Conservation (phyloP, 64 coral and sea anemone species). For the Stylophora pistillata region DNA sequence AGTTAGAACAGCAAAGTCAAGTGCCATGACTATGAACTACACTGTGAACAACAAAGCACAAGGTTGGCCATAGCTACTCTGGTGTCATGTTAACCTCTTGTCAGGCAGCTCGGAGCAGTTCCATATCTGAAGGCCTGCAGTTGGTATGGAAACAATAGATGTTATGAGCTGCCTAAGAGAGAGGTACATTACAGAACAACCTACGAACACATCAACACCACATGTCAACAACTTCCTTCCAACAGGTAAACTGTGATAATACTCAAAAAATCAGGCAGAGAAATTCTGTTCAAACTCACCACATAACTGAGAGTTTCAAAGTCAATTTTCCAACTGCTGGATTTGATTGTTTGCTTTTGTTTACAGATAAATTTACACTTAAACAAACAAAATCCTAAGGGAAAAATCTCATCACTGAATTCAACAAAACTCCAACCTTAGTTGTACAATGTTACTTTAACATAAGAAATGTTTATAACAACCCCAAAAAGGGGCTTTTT, state of each 20-base stretch:
- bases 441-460: background rate
- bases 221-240: conserved; percentile 16
- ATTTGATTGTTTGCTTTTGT: background rate
- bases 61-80: conserved; percentile 4
- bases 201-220: conserved; percentile 51
- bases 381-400: background rate
- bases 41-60: background rate
- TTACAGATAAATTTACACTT: background rate
- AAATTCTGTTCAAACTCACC: conserved; percentile 32
- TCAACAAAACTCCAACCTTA: background rate
- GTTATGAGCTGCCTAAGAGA: conserved; percentile 43
- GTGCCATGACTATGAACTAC: background rate
- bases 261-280: background rate
- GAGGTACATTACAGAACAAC: conserved; percentile 41
- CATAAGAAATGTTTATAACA: background rate
- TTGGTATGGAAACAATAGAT: conserved; percentile 33
- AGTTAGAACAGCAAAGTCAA: background rate
- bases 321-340: background rate
- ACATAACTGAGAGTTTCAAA: background rate
- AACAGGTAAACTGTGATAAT: background rate
- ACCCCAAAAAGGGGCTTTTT: too few relatives aligned
- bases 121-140: conserved; percentile 36
- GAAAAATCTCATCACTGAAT: background rate
- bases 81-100: conserved; percentile 38
- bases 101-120: conserved; percentile 27